phyloP scores from a whole-genome alignment of 2,797 vertebrate species.

The Danionella dracula region DNA sequence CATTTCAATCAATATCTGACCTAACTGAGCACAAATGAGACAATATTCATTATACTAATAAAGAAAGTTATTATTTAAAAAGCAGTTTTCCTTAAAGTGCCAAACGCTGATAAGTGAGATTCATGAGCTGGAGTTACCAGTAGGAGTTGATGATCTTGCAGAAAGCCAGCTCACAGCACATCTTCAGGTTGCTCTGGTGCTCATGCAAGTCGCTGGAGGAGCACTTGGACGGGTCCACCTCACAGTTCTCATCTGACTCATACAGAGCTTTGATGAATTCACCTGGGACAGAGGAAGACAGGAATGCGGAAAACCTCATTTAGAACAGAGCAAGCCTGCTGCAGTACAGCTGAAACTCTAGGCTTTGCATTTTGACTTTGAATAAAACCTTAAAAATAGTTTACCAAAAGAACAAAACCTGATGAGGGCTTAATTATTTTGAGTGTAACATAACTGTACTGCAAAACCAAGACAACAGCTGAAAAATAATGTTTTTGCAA shows the following conservation, averaged over 20 bases:
- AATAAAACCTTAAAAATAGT: not conserved
- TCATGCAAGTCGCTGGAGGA: conserved; percentile 80
- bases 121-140: conserved; percentile 74
- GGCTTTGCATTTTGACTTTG: not conserved
- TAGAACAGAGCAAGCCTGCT: not conserved
- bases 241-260: conserved; percentile 97
- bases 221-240: conserved; percentile 89
- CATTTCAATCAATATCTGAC: no score
- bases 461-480: no score
- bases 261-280: conserved; percentile 96
- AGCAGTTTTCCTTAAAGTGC: no score
- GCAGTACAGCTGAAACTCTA: not conserved
- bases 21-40: no score
- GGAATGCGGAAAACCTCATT: conserved; percentile 4
- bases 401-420: no score
- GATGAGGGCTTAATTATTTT: no score
- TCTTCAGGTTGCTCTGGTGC: conserved; percentile 92
- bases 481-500: not conserved
- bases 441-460: no score
- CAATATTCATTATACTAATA: no score
- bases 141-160: conserved; percentile 94
- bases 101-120: no score
- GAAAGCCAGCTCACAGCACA: conserved; percentile 96
- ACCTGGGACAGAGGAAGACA: conserved; percentile 60
- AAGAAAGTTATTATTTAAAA: no score